A percentile compares a stretch with the other conserved stretches of the same genome.
These are phyloP conservation scores for Hemistola chrysoprasaria DNA, from an alignment of 2,888 invertebrate species.

Conservation along the genomic window DNA sequence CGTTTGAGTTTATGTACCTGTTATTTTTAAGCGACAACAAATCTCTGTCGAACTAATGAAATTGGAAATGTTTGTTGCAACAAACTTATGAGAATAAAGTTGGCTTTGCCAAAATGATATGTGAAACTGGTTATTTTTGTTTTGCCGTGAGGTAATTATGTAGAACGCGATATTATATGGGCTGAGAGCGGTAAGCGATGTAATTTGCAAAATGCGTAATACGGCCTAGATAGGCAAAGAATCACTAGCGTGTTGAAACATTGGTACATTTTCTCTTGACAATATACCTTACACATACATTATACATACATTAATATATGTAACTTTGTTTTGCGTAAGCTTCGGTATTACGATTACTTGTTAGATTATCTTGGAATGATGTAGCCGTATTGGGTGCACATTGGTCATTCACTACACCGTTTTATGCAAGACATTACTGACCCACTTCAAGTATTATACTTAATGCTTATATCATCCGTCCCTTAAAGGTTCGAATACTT, in stretches of 20 bases:
- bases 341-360: slow-evolving; percentile 29
- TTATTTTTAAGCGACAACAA: slow-evolving; percentile 55
- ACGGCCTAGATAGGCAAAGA: slow-evolving; percentile 67
- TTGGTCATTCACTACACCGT: neutral
- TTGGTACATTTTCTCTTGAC: slow-evolving; percentile 60
- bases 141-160: slow-evolving; percentile 37
- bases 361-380: slow-evolving; percentile 24
- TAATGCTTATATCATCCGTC: too few relatives aligned
- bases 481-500: too few relatives aligned
- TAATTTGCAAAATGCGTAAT: slow-evolving; percentile 70
- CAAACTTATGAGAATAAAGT: slow-evolving; percentile 51
- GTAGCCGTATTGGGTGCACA: slow-evolving; percentile 19
- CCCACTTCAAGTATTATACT: too few relatives aligned
- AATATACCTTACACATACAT: slow-evolving; percentile 30
- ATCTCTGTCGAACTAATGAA: slow-evolving; percentile 30
- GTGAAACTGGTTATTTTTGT: slow-evolving; percentile 47
- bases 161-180: slow-evolving; percentile 47
- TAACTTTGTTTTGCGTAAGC: slow-evolving; percentile 59
- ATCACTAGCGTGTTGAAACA: slow-evolving; percentile 58
- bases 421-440: neutral
- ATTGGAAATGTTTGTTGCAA: slow-evolving; percentile 33
- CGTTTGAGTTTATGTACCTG: slow-evolving; percentile 80
- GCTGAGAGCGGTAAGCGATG: slow-evolving; percentile 47
- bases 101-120: slow-evolving; percentile 56
- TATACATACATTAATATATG: slow-evolving; percentile 36